These are phyloP conservation scores for Samia ricini DNA, from an alignment of 1,140 invertebrate genomes.

Conservation along the genomic window DNA sequence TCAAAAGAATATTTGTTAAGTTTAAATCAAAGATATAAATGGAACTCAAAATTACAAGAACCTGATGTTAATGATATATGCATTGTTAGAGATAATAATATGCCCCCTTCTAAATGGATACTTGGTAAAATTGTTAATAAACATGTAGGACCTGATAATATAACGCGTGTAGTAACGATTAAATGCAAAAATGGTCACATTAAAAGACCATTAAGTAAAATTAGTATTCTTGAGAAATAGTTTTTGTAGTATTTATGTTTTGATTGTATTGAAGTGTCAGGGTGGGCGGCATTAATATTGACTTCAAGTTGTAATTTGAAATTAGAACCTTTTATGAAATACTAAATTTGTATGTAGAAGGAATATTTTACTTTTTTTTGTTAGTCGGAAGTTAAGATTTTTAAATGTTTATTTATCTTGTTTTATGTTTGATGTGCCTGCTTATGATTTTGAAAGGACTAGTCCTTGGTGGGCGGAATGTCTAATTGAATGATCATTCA, in stretches of 20 bases:
- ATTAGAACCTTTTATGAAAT: too few species aligned
- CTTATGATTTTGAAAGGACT: background rate
- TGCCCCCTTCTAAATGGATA: conserved; percentile 12
- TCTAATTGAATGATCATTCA: background rate
- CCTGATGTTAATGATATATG: conserved; percentile 8
- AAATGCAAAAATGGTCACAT: conserved; percentile 8
- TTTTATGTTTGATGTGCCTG: background rate
- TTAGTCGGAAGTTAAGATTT: too few species aligned
- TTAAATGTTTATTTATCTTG: background rate
- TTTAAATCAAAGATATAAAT: conserved; percentile 5
- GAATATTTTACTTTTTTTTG: background rate
- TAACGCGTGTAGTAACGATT: conserved; percentile 10
- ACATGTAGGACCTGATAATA: conserved; percentile 1
- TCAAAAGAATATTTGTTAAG: background rate
- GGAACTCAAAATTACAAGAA: background rate
- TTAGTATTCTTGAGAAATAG: conserved; percentile 11
- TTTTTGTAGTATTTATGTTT: conserved; percentile 9
- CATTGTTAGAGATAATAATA: conserved; percentile 8
- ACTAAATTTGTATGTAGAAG: too few species aligned
- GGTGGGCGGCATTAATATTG: background rate
- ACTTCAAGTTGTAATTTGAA: background rate
- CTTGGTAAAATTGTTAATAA: background rate
- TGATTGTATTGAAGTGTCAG: too few species aligned
- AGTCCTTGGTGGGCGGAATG: conserved; percentile 4
- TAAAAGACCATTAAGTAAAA: conserved; percentile 10